Evolutionary conservation across 2,113 vertebrate genomes (phyloP), one percentile per base, ranked within the genome.

Genomic region (Halcyon malimbica): DNA sequence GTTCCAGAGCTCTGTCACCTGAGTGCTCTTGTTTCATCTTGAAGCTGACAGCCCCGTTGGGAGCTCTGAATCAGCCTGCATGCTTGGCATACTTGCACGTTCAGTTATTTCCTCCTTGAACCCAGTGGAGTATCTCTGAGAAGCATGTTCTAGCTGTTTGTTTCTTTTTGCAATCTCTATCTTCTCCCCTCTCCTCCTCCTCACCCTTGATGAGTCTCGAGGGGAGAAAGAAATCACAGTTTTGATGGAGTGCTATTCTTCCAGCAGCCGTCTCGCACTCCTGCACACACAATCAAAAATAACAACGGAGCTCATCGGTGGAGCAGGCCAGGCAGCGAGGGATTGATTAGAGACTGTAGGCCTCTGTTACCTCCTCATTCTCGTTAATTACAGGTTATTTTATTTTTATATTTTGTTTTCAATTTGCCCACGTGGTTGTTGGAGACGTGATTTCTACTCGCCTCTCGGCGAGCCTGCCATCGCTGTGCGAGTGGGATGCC

Each of bases 381-480:
- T 94, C 51, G 73, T 87, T 97, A 97, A 97, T 97, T 96, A 60
- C 86, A 39, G 59, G 37, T 96, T 77, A 84, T 87, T 96, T 97
- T 76, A 83, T 94, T 88, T 93, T 91, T 82, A 26, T 51, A 48
- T 84, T 95, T 94, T 68, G 86, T 84, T 95, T 94, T 82, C 83
- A 12, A 0, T 92, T 95, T 97, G 37, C 77, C 62, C 1, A 0
- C 28, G 63, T 31, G 42, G 56, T 62, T 92, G 78, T 29, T 62
- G 69, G 89, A 81, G 84, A 28, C 13, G 77, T 59, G 37, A 53
- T 91, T 85, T 71, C 74, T 44, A 44, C 70, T 74, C 15, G 1
- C 39, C 82, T 83, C 63, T 0, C 0, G 76, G 83, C 60, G 68
- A 2, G 2, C 59, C 7, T 23, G 83, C 63, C 1, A 0, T 63